phyloP scores from a whole-genome alignment of 2,113 vertebrate species.

The Varanus salvator region DNA sequence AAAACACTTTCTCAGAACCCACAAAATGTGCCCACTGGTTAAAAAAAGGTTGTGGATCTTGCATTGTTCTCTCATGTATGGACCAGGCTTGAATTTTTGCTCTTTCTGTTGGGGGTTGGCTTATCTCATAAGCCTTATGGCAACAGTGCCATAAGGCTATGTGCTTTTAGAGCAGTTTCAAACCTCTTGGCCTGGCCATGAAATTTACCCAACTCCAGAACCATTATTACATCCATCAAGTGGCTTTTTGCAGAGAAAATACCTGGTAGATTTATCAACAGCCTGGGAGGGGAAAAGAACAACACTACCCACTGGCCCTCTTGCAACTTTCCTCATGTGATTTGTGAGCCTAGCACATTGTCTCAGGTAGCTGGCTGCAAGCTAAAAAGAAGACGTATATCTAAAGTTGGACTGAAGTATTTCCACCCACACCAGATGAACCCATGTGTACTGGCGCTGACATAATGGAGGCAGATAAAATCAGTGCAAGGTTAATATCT shows the following conservation, averaged over 20 bases:
- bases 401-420: constrained; percentile 26
- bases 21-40: too few relatives aligned
- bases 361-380: constrained; percentile 30
- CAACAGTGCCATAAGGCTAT: background rate
- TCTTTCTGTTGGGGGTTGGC: background rate
- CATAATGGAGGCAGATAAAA: background rate
- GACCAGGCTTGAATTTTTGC: background rate
- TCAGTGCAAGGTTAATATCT: background rate
- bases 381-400: constrained; percentile 30
- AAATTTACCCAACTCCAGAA: constrained; percentile 7
- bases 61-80: background rate
- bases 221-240: constrained; percentile 34
- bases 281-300: background rate
- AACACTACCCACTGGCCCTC: background rate
- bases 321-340: constrained; percentile 39
- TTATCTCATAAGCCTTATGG: background rate
- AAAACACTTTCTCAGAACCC: too few relatives aligned
- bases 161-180: constrained; percentile 47
- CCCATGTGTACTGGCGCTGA: background rate
- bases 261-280: constrained; percentile 54
- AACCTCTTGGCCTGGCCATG: constrained; percentile 39
- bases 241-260: background rate
- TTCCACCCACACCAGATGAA: constrained; percentile 11
- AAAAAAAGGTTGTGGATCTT: too few relatives aligned
- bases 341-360: constrained; percentile 24